phyloP scores from a whole-genome alignment of 2,113 vertebrate genomes.

The Cavia porcellus region DNA sequence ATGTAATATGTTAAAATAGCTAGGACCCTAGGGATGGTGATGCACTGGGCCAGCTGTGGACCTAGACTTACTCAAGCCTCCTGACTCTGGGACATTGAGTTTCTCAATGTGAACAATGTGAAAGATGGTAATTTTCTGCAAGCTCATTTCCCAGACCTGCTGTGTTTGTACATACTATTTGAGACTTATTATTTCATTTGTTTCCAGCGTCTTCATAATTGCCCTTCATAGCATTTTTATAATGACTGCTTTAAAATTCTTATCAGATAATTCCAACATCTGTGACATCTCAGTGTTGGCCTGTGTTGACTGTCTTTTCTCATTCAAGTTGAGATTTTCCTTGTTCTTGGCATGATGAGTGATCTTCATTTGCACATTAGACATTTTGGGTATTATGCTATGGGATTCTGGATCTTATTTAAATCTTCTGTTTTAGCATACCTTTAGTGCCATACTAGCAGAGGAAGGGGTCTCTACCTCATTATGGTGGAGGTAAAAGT shows the following conservation, averaged over 20 bases:
- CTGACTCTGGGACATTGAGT: background rate
- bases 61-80: constrained; percentile 25
- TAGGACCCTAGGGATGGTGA: constrained; percentile 63
- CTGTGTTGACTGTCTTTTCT: constrained; percentile 58
- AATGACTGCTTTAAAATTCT: constrained; percentile 57
- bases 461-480: background rate
- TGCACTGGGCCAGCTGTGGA: constrained; percentile 52
- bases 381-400: constrained; percentile 31
- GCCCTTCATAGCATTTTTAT: constrained; percentile 42
- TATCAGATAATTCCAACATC: constrained; percentile 49
- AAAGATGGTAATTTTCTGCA: constrained; percentile 21
- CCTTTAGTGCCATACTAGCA: background rate
- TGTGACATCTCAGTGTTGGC: constrained; percentile 35
- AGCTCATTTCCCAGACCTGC: constrained; percentile 30
- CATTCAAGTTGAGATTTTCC: constrained; percentile 63
- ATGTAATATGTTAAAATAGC: constrained; percentile 64
- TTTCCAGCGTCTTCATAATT: constrained; percentile 41
- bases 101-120: constrained; percentile 23
- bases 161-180: constrained; percentile 39
- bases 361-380: constrained; percentile 55
- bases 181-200: constrained; percentile 43
- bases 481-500: background rate
- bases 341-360: constrained; percentile 48
- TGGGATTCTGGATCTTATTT: constrained; percentile 52
- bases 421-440: constrained; percentile 32